Base-by-base conservation (phyloP, 2,888 invertebrate species). In the Operophtera brumata region DNA sequence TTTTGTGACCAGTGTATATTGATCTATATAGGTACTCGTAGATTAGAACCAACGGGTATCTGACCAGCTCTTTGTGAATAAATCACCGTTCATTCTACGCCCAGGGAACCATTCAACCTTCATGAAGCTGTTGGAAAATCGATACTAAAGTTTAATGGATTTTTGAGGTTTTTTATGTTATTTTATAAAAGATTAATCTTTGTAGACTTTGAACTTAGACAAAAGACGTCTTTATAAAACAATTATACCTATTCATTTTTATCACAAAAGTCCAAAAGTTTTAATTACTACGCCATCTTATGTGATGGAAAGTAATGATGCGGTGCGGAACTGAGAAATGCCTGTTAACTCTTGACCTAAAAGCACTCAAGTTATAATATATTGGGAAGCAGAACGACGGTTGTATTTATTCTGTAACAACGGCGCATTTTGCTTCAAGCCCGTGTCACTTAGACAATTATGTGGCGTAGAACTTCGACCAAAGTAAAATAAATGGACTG, bases 251-350 rank as follows among this genome's bases (percentile, higher is more conserved):
- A n/a, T n/a, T n/a, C n/a, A 32, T 47, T 43, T 9, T 35, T 35
- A 39, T 12, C 42, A 35, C 34, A 26, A 35, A 43, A 40, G 50
- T 50, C 34, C 43, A 47, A 55, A 55, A 56, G 51, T 56, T 56
- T 51, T 56, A 51, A 51, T 44, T 47, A 51, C 43, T 40, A 13
- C 34, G 35, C 39, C 43, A 47, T 36, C 47, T 44, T 25, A 47
- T 37, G 26, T 47, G 51, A 51, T 51, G 14, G 20, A 47, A 47
- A 51, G 36, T 47, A 42, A 51, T 56, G 47, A 56, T 51, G 51
- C 30, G 47, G 47, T 44, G 14, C 13, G 25, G 11, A 34, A 50
- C 47, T 42, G 43, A 34, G 39, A 47, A 32, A 10, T 36, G 32
- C 34, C n/a, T n/a, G n/a, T n/a, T n/a, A n/a, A 35, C 39, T 34